Evolutionary conservation across 1,140 invertebrate genomes (phyloP).

Genomic region (Pseudomyrmex concolor): DNA sequence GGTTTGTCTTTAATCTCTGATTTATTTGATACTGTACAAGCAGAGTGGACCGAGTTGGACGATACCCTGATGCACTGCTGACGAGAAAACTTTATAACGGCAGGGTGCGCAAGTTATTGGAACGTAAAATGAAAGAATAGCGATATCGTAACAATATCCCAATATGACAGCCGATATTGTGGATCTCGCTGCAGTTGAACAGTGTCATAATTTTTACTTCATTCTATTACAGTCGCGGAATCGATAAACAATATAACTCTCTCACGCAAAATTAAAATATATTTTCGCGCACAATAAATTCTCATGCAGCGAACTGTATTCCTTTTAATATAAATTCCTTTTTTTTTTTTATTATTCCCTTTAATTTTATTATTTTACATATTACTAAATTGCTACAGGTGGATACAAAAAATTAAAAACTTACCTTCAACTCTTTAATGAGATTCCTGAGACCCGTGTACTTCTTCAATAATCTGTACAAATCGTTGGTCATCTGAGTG

Average conservation of each 20-base stretch:
- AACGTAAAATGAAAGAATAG: slow-evolving; percentile 39
- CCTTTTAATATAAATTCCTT: too few relatives aligned
- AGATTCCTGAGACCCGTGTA: slow-evolving; percentile 95
- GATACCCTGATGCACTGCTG: slow-evolving; percentile 3
- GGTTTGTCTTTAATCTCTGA: slow-evolving; percentile 36
- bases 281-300: neutral
- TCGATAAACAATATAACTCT: slow-evolving; percentile 15
- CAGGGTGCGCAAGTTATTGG: slow-evolving; percentile 40
- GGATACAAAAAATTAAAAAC: neutral
- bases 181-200: neutral
- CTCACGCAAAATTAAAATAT: slow-evolving; percentile 6
- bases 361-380: too few relatives aligned
- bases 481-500: slow-evolving; percentile 96
- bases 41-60: neutral
- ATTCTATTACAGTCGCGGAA: neutral
- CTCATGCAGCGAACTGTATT: too few relatives aligned
- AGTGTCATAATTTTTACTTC: neutral
- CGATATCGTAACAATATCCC: slow-evolving; percentile 32
- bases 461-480: slow-evolving; percentile 95
- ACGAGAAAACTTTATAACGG: slow-evolving; percentile 15
- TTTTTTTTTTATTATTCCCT: too few relatives aligned
- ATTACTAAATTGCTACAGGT: neutral
- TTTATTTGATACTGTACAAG: slow-evolving; percentile 54
- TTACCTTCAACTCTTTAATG: slow-evolving; percentile 94
- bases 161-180: slow-evolving; percentile 22